Evolutionary conservation across 2,797 vertebrate species (phyloP), one percentile per base, ranked within the genome.

Genomic region (Falco berigora): DNA sequence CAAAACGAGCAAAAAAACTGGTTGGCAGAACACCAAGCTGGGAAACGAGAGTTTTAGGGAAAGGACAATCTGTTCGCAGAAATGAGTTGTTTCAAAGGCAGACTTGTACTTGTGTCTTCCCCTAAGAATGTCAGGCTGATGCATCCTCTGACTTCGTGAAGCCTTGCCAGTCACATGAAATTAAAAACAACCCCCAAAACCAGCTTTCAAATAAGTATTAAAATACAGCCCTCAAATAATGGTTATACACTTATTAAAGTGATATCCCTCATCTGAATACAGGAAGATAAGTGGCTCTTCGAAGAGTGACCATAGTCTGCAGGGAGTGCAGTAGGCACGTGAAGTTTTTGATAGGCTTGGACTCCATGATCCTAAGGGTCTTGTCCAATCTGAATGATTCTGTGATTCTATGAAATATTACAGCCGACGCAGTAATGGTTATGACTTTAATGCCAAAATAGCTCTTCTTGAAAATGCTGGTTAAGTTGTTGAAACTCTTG

Each of bases 11-110:
- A 34, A 63, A 83, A 82, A 95, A 87, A 92, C 69, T 96, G 42
- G 94, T 97, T 98, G 98, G 98, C 98, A 2, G 97, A 94, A 98
- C 97, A 97, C 96, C 96, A 93, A 95, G 97, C 97, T 97, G 96
- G 87, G 86, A 86, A 90, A 94, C 90, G 95, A 97, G 97, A 97
- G 96, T 95, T 80, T 96, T 96, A 55, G 96, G 96, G 96, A 86
- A 88, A 86, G 97, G 93, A 97, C 90, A 38, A 77, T 81, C 94
- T 94, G 97, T 97, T 97, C 98, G 94, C 96, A 92, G 96, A 23
- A 94, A 94, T 36, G 22, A 90, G 88, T 52, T 34, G 32, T 94
- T 90, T 90, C 78, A 90, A 86, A 95, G 93, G 88, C 94, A 62
- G 64, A 56, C 24, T 86, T 75, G 95, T 83, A 85, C 75, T 94